phyloP scores from a whole-genome alignment of 2,888 invertebrate genomes.

The Heliconius aoede region DNA sequence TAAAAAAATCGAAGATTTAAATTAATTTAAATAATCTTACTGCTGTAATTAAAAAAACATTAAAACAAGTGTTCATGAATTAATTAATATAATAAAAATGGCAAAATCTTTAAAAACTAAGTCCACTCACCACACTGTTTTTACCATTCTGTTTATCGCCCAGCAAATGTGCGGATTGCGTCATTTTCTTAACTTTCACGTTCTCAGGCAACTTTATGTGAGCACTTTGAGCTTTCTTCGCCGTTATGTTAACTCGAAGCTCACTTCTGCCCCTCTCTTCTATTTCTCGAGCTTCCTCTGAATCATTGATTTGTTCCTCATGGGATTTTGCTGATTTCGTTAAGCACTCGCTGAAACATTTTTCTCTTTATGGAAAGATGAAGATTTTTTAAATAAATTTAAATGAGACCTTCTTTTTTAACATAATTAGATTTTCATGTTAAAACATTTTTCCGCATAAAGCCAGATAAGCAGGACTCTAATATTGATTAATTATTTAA shows the following conservation, averaged over 20 bases:
- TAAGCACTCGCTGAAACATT: slow-evolving; percentile 52
- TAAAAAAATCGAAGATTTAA: background rate
- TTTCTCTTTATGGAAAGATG: background rate
- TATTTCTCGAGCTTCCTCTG: slow-evolving; percentile 49
- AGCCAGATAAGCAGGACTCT: too few relatives aligned
- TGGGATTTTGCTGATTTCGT: slow-evolving; percentile 46
- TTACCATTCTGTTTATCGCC: slow-evolving; percentile 58
- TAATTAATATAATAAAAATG: too few relatives aligned
- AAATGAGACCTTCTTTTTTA: too few relatives aligned
- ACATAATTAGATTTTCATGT: too few relatives aligned
- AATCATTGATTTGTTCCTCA: slow-evolving; percentile 48
- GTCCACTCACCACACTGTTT: slow-evolving; percentile 57
- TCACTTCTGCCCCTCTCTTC: slow-evolving; percentile 54
- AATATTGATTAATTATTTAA: too few relatives aligned
- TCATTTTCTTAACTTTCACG: slow-evolving; percentile 64
- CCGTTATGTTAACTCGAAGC: slow-evolving; percentile 57
- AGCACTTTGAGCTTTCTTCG: slow-evolving; percentile 74
- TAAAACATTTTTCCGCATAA: too few relatives aligned
- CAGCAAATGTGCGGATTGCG: slow-evolving; percentile 74
- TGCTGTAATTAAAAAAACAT: background rate
- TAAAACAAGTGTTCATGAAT: too few relatives aligned
- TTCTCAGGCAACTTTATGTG: slow-evolving; percentile 61
- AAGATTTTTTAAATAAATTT: too few relatives aligned
- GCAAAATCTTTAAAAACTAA: too few relatives aligned
- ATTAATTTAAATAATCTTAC: background rate